Percentiles rank a stretch among this genome's conserved stretches.
Conservation (phyloP, 2,113 vertebrate genomes). For the Pristiophorus japonicus region DNA sequence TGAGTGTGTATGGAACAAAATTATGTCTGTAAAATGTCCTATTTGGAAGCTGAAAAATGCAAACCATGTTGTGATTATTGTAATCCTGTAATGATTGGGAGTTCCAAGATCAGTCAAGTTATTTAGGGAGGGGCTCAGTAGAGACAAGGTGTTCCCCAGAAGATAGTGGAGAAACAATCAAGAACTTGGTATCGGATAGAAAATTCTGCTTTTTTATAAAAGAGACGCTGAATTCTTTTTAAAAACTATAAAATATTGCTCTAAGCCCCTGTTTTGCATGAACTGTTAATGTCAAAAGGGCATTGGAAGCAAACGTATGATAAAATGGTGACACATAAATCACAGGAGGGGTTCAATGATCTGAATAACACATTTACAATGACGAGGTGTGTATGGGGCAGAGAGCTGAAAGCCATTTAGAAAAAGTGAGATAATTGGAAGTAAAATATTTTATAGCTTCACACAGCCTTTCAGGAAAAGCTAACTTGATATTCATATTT, state of each 20-base stretch:
- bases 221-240: neutral
- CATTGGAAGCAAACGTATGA: neutral
- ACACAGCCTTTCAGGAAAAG: neutral
- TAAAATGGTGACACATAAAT: neutral
- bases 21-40: neutral
- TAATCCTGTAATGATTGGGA: neutral
- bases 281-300: neutral
- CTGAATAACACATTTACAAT: too few relatives aligned
- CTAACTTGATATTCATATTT: conserved; percentile 35
- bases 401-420: neutral
- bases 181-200: neutral
- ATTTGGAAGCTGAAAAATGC: neutral
- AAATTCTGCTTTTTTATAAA: neutral
- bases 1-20: neutral
- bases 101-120: neutral
- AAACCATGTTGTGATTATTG: neutral
- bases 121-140: neutral
- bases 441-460: neutral
- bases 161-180: neutral
- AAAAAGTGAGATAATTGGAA: neutral
- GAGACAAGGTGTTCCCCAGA: neutral
- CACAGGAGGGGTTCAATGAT: neutral
- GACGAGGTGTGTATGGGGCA: neutral
- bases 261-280: neutral
- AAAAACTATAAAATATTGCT: neutral